Percentiles rank a stretch among this genome's conserved stretches.
Evolutionary conservation across 2,113 vertebrate species (phyloP).

Genomic region (Caloenas nicobarica): DNA sequence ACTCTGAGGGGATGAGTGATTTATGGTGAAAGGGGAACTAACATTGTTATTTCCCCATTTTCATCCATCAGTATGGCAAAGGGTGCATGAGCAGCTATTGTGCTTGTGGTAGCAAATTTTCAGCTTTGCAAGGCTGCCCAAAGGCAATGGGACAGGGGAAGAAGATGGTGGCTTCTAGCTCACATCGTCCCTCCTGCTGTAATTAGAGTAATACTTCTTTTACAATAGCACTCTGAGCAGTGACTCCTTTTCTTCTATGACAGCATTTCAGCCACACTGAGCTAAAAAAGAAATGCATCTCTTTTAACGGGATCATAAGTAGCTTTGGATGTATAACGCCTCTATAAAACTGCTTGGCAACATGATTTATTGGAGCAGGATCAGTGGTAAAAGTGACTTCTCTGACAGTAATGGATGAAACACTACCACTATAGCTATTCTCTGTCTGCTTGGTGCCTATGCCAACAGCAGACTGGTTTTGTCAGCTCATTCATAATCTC

Average conservation of each 20-base stretch:
- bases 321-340: constrained; percentile 46
- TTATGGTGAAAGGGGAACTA: not conserved
- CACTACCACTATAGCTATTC: not conserved
- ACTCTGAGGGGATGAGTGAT: constrained; percentile 18
- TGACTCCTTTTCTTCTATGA: constrained; percentile 20
- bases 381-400: constrained; percentile 55
- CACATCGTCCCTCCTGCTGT: not conserved
- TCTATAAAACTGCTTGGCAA: constrained; percentile 57
- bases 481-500: constrained; percentile 70
- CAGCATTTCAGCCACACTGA: constrained; percentile 44
- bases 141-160: not conserved
- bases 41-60: constrained; percentile 27
- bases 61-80: constrained; percentile 25
- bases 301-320: constrained; percentile 51
- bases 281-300: constrained; percentile 53
- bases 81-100: constrained; percentile 1
- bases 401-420: constrained; percentile 66
- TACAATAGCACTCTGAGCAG: not conserved
- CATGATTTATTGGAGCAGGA: constrained; percentile 57
- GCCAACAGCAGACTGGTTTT: constrained; percentile 55
- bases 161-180: not conserved
- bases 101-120: constrained; percentile 34
- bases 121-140: constrained; percentile 4
- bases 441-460: constrained; percentile 37
- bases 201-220: constrained; percentile 41